phyloP scores from a whole-genome alignment of 2,113 vertebrate species.

The Corydoras maculifer region DNA sequence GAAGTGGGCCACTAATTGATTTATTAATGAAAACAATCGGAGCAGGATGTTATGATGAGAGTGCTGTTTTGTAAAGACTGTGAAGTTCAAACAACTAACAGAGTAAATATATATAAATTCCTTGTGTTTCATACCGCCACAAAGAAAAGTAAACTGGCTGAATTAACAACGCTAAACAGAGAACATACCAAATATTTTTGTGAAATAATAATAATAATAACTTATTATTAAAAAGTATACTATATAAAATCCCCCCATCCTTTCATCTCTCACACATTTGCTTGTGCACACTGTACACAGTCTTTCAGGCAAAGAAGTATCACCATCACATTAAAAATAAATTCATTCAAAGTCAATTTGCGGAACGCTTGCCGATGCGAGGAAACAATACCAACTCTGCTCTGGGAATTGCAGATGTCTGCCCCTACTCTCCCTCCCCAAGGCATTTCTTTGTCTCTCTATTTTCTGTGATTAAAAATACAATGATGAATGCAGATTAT shows the following conservation, averaged over 20 bases:
- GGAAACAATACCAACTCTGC: constrained; percentile 66
- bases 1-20: constrained; percentile 65
- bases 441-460: constrained; percentile 73
- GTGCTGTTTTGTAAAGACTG: constrained; percentile 54
- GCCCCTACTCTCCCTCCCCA: constrained; percentile 54
- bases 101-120: constrained; percentile 1
- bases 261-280: neutral
- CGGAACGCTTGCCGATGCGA: constrained; percentile 67
- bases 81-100: constrained; percentile 41
- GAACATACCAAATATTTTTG: no score
- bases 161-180: no score
- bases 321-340: constrained; percentile 71
- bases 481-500: constrained; percentile 75
- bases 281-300: neutral
- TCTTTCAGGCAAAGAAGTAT: constrained; percentile 44
- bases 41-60: constrained; percentile 55
- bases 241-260: no score
- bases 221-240: no score
- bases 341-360: constrained; percentile 74
- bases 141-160: no score
- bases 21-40: constrained; percentile 68
- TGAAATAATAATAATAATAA: no score
- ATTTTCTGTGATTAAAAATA: constrained; percentile 78
- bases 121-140: no score
- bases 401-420: constrained; percentile 67